Evolutionary conservation across 2,888 invertebrate species (phyloP).

Genomic region (Euzophera pinguis): DNA sequence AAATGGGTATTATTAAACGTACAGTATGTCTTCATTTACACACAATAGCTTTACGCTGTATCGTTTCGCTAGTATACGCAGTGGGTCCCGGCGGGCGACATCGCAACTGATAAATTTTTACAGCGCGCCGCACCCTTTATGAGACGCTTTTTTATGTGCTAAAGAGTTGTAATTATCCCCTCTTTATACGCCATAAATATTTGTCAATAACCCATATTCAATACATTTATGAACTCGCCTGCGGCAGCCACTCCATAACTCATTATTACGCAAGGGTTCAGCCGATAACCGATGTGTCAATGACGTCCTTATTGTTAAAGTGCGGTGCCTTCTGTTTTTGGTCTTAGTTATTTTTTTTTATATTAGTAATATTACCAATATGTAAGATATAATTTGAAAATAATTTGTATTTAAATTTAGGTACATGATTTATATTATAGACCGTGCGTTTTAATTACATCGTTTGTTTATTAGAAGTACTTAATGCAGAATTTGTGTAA

Average conservation of each 20-base stretch:
- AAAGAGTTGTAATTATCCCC: slow-evolving; percentile 79
- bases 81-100: slow-evolving; percentile 49
- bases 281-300: slow-evolving; percentile 49
- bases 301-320: slow-evolving; percentile 47
- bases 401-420: too few species aligned
- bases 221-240: slow-evolving; percentile 72
- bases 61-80: not conserved
- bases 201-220: slow-evolving; percentile 76
- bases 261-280: slow-evolving; percentile 66
- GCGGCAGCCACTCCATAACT: slow-evolving; percentile 70
- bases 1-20: too few species aligned
- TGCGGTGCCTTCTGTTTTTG: slow-evolving; percentile 25
- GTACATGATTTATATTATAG: too few species aligned
- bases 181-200: slow-evolving; percentile 78
- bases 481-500: not conserved
- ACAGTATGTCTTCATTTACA: too few species aligned
- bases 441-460: too few species aligned
- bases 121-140: slow-evolving; percentile 67
- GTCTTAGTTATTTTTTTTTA: too few species aligned
- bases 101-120: slow-evolving; percentile 68
- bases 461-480: not conserved
- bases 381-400: too few species aligned
- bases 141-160: slow-evolving; percentile 68
- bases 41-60: too few species aligned
- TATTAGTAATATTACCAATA: too few species aligned